A percentile compares a stretch with the other conserved stretches of the same genome.
Conservation (phyloP, 2,888 invertebrate species). For the Cantharis nigra region DNA sequence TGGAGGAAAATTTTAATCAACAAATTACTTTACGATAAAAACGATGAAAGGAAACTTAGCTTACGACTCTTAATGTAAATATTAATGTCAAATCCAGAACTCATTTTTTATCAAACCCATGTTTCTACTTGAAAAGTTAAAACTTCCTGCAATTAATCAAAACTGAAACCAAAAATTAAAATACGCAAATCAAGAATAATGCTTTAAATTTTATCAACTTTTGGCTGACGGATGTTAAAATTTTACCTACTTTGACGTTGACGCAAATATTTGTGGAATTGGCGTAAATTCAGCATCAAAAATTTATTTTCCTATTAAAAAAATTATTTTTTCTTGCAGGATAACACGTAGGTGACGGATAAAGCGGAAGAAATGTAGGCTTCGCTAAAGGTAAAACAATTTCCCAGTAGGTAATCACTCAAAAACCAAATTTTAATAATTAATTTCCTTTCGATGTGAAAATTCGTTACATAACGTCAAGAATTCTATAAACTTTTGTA, state of each 20-base stretch:
- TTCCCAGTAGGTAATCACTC: background rate
- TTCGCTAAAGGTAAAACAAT: background rate
- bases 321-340: background rate
- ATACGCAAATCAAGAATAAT: background rate
- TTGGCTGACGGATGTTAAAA: background rate
- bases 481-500: background rate
- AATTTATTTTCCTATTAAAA: background rate
- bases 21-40: background rate
- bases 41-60: background rate
- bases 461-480: background rate
- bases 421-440: background rate
- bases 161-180: background rate
- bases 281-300: background rate
- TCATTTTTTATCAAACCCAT: background rate
- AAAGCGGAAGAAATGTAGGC: background rate
- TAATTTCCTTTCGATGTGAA: background rate
- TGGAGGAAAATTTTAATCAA: background rate
- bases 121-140: background rate
- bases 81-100: background rate
- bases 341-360: background rate
- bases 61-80: background rate
- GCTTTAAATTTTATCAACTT: background rate
- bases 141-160: background rate
- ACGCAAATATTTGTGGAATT: background rate
- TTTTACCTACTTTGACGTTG: background rate